These are phyloP conservation scores for Scleropages formosus DNA, from an alignment of 2,797 vertebrate species.

Conservation along the genomic window DNA sequence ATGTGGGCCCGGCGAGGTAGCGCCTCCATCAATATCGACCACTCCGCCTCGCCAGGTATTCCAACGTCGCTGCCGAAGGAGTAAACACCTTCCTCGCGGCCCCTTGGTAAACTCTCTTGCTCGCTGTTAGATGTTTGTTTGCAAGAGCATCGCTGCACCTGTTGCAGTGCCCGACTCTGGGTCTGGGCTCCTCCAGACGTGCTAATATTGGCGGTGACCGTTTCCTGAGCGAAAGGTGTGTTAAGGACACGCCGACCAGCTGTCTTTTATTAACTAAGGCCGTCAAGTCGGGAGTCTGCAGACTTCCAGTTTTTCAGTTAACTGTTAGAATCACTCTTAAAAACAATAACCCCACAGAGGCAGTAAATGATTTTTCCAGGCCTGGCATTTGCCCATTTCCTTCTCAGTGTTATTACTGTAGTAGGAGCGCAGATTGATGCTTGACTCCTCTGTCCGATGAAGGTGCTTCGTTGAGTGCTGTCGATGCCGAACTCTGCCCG, in stretches of 20 bases:
- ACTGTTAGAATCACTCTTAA: neutral
- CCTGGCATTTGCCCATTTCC: neutral
- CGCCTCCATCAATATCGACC: slow-evolving; percentile 38
- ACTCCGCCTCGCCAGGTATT: slow-evolving; percentile 62
- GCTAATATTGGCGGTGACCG: neutral
- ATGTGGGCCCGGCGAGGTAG: neutral
- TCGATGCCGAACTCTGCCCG: neutral
- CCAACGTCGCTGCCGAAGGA: slow-evolving; percentile 72
- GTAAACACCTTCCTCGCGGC: slow-evolving; percentile 51
- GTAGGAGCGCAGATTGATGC: neutral
- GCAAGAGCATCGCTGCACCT: neutral
- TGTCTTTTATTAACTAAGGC: neutral
- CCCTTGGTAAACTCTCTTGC: slow-evolving; percentile 38
- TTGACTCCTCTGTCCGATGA: neutral
- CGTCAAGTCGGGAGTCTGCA: neutral
- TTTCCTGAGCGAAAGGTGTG: too few species aligned
- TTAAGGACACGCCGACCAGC: neutral
- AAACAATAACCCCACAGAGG: neutral
- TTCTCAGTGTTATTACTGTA: neutral
- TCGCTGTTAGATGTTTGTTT: neutral
- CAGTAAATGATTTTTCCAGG: neutral
- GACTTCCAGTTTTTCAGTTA: neutral
- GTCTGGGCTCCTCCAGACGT: too few species aligned
- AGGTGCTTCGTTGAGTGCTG: neutral
- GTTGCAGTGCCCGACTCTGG: too few species aligned